Evolutionary conservation across 2,888 invertebrate genomes (phyloP).

Genomic region (Liopterus haemorrhoidalis): DNA sequence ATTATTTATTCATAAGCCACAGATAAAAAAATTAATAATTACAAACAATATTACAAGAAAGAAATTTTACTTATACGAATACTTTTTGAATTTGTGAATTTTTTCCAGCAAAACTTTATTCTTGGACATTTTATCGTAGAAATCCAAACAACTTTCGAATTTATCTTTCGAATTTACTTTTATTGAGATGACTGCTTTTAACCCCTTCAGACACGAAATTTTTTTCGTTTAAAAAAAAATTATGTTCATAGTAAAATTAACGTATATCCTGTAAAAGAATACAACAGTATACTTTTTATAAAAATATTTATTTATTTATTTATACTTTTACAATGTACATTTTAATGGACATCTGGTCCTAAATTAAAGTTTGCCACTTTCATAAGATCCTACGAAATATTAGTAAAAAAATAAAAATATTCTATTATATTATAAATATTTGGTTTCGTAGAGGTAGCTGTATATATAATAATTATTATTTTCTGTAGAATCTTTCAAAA

Average conservation of each 20-base stretch:
- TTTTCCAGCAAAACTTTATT: too few species aligned
- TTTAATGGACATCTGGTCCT: conserved; percentile 12
- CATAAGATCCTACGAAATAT: conserved; percentile 7
- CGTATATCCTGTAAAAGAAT: conserved; percentile 9
- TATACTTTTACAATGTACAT: conserved; percentile 7
- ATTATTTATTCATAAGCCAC: too few species aligned
- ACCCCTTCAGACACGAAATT: conserved; percentile 2
- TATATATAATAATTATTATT: conserved; percentile 8
- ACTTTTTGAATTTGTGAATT: too few species aligned
- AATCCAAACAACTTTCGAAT: too few species aligned
- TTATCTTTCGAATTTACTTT: too few species aligned
- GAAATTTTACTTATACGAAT: too few species aligned
- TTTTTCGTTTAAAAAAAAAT: neutral
- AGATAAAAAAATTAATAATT: too few species aligned
- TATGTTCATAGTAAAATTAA: conserved; percentile 7
- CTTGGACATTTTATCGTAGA: too few species aligned
- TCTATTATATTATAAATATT: conserved; percentile 7
- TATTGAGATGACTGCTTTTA: neutral
- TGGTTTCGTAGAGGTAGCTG: conserved; percentile 4
- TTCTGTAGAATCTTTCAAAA: conserved; percentile 14
- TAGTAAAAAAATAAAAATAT: conserved; percentile 8
- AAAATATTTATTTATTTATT: conserved; percentile 10
- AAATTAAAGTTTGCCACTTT: conserved; percentile 9
- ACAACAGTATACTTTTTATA: conserved; percentile 11
- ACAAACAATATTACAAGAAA: too few species aligned